A percentile compares a stretch with the other conserved stretches of the same genome.
Conservation (phyloP, 2,797 vertebrate genomes). For the Manis crassicaudata region DNA sequence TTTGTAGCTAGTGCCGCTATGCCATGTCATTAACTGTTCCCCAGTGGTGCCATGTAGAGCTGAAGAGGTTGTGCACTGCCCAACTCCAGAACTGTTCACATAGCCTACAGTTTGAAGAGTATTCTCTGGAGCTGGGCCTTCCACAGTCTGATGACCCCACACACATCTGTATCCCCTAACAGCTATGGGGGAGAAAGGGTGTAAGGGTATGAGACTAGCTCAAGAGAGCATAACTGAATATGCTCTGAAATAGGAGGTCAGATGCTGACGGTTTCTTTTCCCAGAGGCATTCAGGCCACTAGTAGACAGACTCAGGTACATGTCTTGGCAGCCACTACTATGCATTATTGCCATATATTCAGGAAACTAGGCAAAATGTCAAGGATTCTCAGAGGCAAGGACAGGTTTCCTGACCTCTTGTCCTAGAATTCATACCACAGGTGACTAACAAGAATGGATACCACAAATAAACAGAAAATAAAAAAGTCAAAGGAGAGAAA, state of each 20-base stretch:
- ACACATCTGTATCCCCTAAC: neutral
- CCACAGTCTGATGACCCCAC: neutral
- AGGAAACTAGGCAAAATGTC: neutral
- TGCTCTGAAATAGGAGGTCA: neutral
- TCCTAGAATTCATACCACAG: neutral
- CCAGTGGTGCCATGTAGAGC: neutral
- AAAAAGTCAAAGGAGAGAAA: neutral
- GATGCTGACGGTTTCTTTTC: neutral
- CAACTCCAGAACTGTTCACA: neutral
- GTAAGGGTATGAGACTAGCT: neutral
- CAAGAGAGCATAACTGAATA: neutral
- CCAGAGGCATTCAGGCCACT: neutral
- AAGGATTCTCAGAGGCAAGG: neutral
- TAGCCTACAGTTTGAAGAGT: neutral
- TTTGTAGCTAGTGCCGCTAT: neutral
- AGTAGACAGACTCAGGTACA: neutral
- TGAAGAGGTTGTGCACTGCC: neutral
- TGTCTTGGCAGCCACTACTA: neutral
- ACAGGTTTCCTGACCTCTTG: neutral
- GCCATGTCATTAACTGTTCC: neutral
- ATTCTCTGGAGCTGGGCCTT: neutral
- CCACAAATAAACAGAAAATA: neutral
- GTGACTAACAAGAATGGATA: neutral
- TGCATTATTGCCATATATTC: neutral
- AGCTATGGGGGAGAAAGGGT: neutral